Evolutionary conservation across 1,140 invertebrate genomes (phyloP).

Genomic region (Achroia grisella): DNA sequence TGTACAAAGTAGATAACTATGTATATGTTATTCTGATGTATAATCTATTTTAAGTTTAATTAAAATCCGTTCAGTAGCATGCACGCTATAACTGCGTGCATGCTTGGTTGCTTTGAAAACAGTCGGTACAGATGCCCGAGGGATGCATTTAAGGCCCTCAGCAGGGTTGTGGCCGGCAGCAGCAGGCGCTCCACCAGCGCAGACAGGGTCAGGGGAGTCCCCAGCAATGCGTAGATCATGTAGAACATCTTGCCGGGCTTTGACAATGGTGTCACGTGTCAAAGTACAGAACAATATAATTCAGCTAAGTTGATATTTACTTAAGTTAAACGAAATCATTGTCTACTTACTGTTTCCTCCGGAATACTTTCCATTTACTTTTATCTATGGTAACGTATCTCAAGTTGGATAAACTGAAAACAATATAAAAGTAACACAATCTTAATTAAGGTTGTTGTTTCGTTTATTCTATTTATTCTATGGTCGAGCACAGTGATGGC

Average conservation of each 20-base stretch:
- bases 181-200: constrained; percentile 88
- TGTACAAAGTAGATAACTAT: too few relatives aligned
- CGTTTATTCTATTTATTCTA: too few relatives aligned
- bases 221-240: constrained; percentile 86
- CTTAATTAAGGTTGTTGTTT: too few relatives aligned
- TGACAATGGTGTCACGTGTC: constrained; percentile 88
- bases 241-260: constrained; percentile 89
- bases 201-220: constrained; percentile 87
- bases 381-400: constrained; percentile 43
- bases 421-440: too few relatives aligned
- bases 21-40: too few relatives aligned
- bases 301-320: background rate
- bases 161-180: constrained; percentile 77
- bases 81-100: too few relatives aligned
- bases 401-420: constrained; percentile 48
- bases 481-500: too few relatives aligned
- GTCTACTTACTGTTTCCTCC: constrained; percentile 45
- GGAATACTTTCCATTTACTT: constrained; percentile 58
- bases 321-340: background rate
- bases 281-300: background rate
- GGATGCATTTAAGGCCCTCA: constrained; percentile 77
- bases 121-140: constrained; percentile 81
- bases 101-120: too few relatives aligned
- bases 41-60: too few relatives aligned
- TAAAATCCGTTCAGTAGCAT: too few relatives aligned